A percentile compares a stretch with the other conserved stretches of the same genome.
Evolutionary conservation across 1,140 invertebrate genomes (phyloP).

Genomic region (Batillaria attramentaria): DNA sequence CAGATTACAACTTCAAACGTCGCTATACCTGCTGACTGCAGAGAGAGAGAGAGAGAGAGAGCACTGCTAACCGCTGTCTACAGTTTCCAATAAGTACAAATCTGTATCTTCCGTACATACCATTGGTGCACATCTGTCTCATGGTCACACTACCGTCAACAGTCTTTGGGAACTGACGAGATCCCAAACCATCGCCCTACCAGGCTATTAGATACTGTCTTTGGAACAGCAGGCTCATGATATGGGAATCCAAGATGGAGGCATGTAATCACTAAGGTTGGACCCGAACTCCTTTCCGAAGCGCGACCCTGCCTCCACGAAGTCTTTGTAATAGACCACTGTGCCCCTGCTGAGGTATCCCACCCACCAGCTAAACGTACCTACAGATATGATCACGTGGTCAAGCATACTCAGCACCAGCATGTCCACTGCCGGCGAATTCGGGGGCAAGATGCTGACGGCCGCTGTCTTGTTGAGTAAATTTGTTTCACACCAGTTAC

Average conservation of each 20-base stretch:
- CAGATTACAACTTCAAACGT: too few relatives aligned
- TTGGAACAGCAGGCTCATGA: too few relatives aligned
- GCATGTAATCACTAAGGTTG: slow-evolving; percentile 19
- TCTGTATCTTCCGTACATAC: too few relatives aligned
- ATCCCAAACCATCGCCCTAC: too few relatives aligned
- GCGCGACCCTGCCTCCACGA: not conserved
- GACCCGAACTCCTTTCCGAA: not conserved
- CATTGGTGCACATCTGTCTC: too few relatives aligned
- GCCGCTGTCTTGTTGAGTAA: not conserved
- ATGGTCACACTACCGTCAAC: too few relatives aligned
- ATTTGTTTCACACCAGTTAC: not conserved
- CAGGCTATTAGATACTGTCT: too few relatives aligned
- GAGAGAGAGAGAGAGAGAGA: too few relatives aligned
- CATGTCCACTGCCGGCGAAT: slow-evolving; percentile 51
- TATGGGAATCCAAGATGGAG: slow-evolving; percentile 31
- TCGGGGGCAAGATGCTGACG: slow-evolving; percentile 8
- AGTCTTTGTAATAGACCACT: slow-evolving; percentile 32
- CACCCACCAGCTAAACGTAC: slow-evolving; percentile 59
- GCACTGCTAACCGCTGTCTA: too few relatives aligned
- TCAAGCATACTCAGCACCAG: slow-evolving; percentile 48
- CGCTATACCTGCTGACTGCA: too few relatives aligned
- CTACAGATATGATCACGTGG: slow-evolving; percentile 57
- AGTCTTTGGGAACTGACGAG: too few relatives aligned
- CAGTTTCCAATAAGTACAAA: too few relatives aligned
- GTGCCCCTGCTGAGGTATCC: slow-evolving; percentile 52